Evolutionary conservation across 1,140 invertebrate species (phyloP), one percentile per base, ranked within the genome.

Genomic region (Drosophila bocqueti): DNA sequence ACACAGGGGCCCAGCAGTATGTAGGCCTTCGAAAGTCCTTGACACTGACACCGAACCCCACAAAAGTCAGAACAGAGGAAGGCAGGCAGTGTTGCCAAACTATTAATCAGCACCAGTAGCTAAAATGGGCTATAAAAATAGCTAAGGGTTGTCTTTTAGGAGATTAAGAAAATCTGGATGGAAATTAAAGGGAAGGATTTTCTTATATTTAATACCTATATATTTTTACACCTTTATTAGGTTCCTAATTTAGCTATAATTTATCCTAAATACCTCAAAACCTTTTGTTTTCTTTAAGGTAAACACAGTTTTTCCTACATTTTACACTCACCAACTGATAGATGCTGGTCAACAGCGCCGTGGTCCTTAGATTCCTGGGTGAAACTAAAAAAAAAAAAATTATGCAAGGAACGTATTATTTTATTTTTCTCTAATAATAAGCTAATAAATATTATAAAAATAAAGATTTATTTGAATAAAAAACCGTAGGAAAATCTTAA

Each of bases 321-420:
- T 57, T 57, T 16, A 1, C 18, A 90, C 92, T 93, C 62, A 93
- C 92, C 85, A 93, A 43, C 55, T 93, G 89, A 57, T 92, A 93
- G 49, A 93, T 92, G 61, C 85, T 90, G 24, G 87, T 92, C 10
- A 93, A 52, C 29, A 93, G 50, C 0, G 92, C 92, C 3, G 92
- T 92, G 36, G 92, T 79, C 16, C 92, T 80, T 29, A 93, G 71
- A 47, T 93, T 92, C 40, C 78, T 91, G 24, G 92, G 92, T 4
- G 91, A 77, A 43, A 92, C 60, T 1, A n/a, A n/a, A n/a, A n/a
- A n/a, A n/a, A n/a, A n/a, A n/a, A n/a, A n/a, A n/a, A n/a, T 50
- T 31, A 9, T n/a, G 7, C 0, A 49, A 49, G 26, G 2, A 26
- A 49, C 8, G 9, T 5, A 26, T n/a, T 43, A 15, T 13, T 3